Evolutionary conservation across 1,140 invertebrate species (phyloP), one percentile per base, ranked within the genome.

Genomic region (Trichoplusia ni): DNA sequence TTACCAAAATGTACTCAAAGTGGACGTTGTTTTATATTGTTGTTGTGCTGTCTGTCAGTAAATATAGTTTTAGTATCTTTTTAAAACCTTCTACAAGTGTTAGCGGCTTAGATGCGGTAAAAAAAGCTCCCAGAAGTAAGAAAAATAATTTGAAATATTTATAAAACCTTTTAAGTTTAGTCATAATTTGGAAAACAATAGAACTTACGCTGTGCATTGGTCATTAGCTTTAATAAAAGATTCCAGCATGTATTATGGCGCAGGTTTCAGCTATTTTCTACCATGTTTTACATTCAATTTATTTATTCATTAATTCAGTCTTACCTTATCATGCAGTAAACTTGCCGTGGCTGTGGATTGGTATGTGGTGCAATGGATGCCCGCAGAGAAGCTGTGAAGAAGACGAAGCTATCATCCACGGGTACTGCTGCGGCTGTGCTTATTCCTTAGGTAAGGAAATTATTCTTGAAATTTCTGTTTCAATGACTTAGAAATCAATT

Each of bases 401-500:
- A 40, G 92, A 94, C 75, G 91, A 91, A n/a, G 92, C 93, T 1
- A 90, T 94, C 18, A 90, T 93, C 51, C 91, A 92, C 35, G 93
- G 93, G 1, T 93, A 91, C 66, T 94, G 93, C 77, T 94, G 93
- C 62, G 92, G 92, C 5, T 94, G 93, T 72, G 91, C 92, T n/a
- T 81, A 86, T 64, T 64, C 85, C 46, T 84, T 87, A 63, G 92
- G 93, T 93, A 90, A 13, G 11, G 23, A 1, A n/a, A 9, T 19
- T 21, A 31, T 51, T 51, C 8, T 58, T 19, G 14, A 13, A 3
- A 33, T 3, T 33, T 11, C 13, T 33, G 2, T 33, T 2, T 33
- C 1, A 1, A 4, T 33, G n/a, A 4, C 9, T 13, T 13, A 2
- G 9, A 13, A 33, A n/a, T n/a, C n/a, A n/a, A n/a, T n/a, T n/a